A percentile compares a stretch with the other conserved stretches of the same genome.
Conservation (phyloP, 2,888 invertebrate species). For the Chymomyza procnemis region DNA sequence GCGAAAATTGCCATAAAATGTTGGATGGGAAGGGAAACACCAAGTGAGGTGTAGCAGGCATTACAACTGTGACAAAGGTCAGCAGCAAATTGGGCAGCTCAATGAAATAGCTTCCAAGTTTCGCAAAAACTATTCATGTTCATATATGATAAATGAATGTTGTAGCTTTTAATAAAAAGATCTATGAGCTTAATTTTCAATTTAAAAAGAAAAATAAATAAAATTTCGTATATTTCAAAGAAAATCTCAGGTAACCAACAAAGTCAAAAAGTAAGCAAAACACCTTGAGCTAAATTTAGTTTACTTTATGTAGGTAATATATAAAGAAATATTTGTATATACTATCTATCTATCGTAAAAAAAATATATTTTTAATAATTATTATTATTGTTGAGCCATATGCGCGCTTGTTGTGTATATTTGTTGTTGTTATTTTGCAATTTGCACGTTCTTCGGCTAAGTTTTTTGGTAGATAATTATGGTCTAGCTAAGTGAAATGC, state of each 20-base stretch:
- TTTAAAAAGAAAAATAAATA: not conserved
- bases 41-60: too few species aligned
- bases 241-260: slow-evolving; percentile 26
- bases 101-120: too few species aligned
- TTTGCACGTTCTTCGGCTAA: not conserved
- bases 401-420: slow-evolving; percentile 27
- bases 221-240: slow-evolving; percentile 1
- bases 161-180: not conserved
- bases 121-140: not conserved
- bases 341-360: not conserved
- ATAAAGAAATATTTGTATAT: not conserved
- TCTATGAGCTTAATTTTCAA: not conserved
- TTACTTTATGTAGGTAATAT: slow-evolving; percentile 40
- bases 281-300: slow-evolving; percentile 62
- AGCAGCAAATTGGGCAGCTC: not conserved
- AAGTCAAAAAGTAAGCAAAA: slow-evolving; percentile 7
- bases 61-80: not conserved
- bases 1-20: not conserved
- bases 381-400: slow-evolving; percentile 38
- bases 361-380: slow-evolving; percentile 2
- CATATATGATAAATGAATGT: not conserved
- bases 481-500: slow-evolving; percentile 69
- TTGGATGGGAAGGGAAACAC: not conserved
- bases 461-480: slow-evolving; percentile 55
- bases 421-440: not conserved